Evolutionary conservation across 2,797 vertebrate genomes (phyloP), one percentile per base, ranked within the genome.

Genomic region (Cichlasoma orientale): DNA sequence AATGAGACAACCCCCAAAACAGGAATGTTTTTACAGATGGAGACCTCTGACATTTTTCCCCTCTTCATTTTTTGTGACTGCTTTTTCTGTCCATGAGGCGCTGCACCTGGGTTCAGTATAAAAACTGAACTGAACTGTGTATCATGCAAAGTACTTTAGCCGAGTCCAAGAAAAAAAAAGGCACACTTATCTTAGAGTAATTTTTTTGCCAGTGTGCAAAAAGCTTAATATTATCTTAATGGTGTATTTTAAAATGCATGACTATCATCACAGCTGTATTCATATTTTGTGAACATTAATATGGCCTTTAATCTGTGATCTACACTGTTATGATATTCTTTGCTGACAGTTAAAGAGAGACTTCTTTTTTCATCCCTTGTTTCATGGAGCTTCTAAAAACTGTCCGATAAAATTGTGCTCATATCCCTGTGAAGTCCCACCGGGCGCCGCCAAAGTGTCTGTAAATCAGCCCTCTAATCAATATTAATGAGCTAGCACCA

Each of bases 401-500:
- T 14, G 70, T 72, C 75, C 18, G 27, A 66, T 55, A 69, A 44
- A 71, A 71, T 71, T 52, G 38, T 78, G 59, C 57, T 85, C 71
- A 68, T 61, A 72, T 79, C 4, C 4, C n/a, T 72, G 61, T 77
- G 29, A 74, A 81, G 72, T 75, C 72, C 77, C 63, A 74, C 11
- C 0, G 36, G 75, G 55, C 74, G 21, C 72, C 38, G 23, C 50
- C 75, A 59, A 36, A 27, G 59, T 44, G 52, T 53, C 38, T 58
- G 44, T 63, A 79, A 82, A 79, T 72, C 73, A 68, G 18, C 47
- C 13, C 29, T 31, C 63, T 79, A 52, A 81, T 83, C 58, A 84
- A 75, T 79, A 81, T 81, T 73, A 84, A 88, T 83, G 56, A 81
- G 36, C 52, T 50, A 21, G 29, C 27, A 74, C 18, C 54, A 77